Conservation (phyloP, 2,888 invertebrate genomes). For the Enoplolaimus lenunculus region DNA sequence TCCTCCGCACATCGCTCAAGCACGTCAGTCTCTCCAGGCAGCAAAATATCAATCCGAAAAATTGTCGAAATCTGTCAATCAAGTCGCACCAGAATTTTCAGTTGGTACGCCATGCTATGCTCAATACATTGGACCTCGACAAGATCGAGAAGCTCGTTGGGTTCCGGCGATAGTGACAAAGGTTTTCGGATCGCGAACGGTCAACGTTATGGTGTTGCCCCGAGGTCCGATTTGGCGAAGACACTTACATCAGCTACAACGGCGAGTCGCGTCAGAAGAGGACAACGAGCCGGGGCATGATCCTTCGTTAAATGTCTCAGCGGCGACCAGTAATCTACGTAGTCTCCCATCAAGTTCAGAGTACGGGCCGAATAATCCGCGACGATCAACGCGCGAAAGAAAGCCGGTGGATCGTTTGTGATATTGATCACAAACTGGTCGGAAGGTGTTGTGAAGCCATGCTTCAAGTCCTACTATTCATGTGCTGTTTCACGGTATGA, state of each 20-base stretch:
- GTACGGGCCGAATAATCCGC: conserved; percentile 6
- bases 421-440: neutral
- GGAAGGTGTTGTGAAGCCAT: neutral
- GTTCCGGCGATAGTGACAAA: conserved; percentile 21
- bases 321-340: neutral
- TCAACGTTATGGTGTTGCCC: conserved; percentile 12
- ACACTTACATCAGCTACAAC: conserved; percentile 18
- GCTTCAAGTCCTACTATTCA: no score
- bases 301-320: neutral
- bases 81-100: neutral
- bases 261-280: conserved; percentile 19
- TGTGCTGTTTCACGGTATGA: no score
- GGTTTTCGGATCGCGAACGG: conserved; percentile 15
- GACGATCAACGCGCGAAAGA: neutral
- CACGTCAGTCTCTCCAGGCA: conserved; percentile 14
- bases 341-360: neutral
- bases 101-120: conserved; percentile 1
- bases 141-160: conserved; percentile 20
- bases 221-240: conserved; percentile 22
- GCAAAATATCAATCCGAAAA: neutral
- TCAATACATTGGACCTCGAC: conserved; percentile 20
- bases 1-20: conserved; percentile 19
- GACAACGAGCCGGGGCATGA: conserved; percentile 2
- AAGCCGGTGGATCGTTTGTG: neutral
- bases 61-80: neutral